phyloP scores from a whole-genome alignment of 2,113 vertebrate species.

The Anhinga rufa region DNA sequence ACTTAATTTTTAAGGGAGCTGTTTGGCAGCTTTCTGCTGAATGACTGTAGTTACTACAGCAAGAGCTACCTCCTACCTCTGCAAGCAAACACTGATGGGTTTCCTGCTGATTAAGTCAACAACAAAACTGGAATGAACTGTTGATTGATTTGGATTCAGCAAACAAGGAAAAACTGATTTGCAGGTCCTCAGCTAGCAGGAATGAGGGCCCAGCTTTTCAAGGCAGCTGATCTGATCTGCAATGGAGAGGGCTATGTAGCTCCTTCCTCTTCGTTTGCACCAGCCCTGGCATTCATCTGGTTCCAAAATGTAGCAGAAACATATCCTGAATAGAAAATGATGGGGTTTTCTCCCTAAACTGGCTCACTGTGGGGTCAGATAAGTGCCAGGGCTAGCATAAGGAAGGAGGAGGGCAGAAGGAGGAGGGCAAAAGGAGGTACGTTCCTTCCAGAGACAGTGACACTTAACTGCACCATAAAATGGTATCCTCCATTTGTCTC shows the following conservation, averaged over 20 bases:
- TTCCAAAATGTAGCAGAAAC: background rate
- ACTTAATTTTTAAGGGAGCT: background rate
- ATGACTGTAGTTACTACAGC: background rate
- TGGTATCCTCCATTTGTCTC: rapidly evolving
- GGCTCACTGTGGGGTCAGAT: background rate
- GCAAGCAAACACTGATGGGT: background rate
- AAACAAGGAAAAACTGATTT: background rate
- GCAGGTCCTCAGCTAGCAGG: background rate
- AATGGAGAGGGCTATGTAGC: background rate
- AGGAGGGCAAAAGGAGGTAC: background rate
- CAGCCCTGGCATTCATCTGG: background rate
- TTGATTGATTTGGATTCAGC: background rate
- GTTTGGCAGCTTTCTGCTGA: background rate
- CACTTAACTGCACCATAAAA: background rate
- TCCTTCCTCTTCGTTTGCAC: background rate
- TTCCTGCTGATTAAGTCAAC: background rate
- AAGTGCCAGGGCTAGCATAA: background rate
- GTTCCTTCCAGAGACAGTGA: background rate
- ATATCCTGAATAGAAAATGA: background rate
- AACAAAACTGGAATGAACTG: background rate
- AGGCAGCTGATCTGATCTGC: background rate
- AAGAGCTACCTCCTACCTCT: background rate
- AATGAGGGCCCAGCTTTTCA: background rate
- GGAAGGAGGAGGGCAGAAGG: background rate
- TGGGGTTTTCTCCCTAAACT: background rate